These are phyloP conservation scores for Elysia chlorotica DNA, from an alignment of 1,140 invertebrate genomes.

Conservation along the genomic window DNA sequence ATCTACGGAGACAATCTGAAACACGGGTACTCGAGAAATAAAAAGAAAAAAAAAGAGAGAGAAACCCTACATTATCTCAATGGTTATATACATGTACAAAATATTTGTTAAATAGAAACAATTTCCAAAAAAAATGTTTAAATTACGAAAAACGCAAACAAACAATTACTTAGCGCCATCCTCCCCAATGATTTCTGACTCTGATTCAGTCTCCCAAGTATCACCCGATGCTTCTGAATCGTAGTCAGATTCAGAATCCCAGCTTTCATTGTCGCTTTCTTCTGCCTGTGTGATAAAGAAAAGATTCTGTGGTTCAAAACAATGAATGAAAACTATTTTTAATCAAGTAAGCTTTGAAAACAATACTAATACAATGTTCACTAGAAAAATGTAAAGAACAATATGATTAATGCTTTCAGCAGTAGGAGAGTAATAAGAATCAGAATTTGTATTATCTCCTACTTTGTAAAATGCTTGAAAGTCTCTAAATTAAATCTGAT, in stretches of 20 bases:
- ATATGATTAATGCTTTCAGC: not conserved
- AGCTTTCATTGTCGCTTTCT: constrained; percentile 41
- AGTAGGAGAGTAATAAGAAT: no score
- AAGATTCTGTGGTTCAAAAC: no score
- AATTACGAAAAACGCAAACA: not conserved
- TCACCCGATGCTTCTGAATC: constrained; percentile 15
- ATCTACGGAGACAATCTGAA: not conserved
- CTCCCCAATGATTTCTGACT: constrained; percentile 29
- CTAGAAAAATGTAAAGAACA: not conserved
- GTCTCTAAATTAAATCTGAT: no score
- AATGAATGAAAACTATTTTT: no score
- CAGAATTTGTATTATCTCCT: no score
- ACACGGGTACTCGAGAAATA: not conserved
- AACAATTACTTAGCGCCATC: constrained; percentile 19
- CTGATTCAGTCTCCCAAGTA: constrained; percentile 45
- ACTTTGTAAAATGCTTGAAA: no score
- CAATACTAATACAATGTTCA: no score
- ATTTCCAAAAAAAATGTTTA: not conserved
- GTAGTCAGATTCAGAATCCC: constrained; percentile 1
- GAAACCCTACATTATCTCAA: not conserved
- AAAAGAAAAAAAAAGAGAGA: not conserved
- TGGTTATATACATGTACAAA: not conserved
- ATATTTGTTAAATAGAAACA: no score
- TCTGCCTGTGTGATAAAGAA: constrained; percentile 18
- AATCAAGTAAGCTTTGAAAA: no score